A percentile compares a stretch with the other conserved stretches of the same genome.
Conservation (phyloP, 2,888 invertebrate genomes). For the Rhodophaea formosa region DNA sequence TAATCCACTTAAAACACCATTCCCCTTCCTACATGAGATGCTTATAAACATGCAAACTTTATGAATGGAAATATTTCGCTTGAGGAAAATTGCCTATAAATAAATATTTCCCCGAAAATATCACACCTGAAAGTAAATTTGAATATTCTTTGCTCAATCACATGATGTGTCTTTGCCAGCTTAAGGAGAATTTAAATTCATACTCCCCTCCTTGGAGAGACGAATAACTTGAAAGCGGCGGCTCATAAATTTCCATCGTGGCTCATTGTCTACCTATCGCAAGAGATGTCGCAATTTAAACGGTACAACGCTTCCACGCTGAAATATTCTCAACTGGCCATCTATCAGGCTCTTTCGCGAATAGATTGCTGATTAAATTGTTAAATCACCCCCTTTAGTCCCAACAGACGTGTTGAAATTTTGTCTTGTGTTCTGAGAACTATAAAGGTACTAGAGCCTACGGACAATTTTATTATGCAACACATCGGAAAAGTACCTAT, state of each 20-base stretch:
- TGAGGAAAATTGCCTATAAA: neutral
- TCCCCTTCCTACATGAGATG: conserved; percentile 28
- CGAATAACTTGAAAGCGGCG: conserved; percentile 40
- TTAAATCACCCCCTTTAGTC: conserved; percentile 55
- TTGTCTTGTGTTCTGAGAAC: neutral
- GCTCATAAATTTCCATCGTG: conserved; percentile 53
- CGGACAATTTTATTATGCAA: no score
- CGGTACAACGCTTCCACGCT: conserved; percentile 49
- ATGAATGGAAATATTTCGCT: conserved; percentile 36
- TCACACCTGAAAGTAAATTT: neutral
- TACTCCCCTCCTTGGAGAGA: conserved; percentile 34
- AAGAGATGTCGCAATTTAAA: conserved; percentile 60
- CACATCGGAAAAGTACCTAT: no score
- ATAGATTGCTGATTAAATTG: conserved; percentile 68
- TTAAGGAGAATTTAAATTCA: conserved; percentile 32
- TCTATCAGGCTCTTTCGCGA: conserved; percentile 64
- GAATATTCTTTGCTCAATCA: neutral
- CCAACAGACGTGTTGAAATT: conserved; percentile 33
- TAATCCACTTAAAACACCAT: conserved; percentile 67
- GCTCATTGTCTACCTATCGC: conserved; percentile 61
- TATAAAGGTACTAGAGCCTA: no score
- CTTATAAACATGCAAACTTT: conserved; percentile 36
- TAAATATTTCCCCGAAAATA: neutral
- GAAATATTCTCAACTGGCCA: conserved; percentile 60
- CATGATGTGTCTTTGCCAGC: neutral